Evolutionary conservation across 2,888 invertebrate genomes (phyloP), one percentile per base, ranked within the genome.

Genomic region (Melitaea athalia): DNA sequence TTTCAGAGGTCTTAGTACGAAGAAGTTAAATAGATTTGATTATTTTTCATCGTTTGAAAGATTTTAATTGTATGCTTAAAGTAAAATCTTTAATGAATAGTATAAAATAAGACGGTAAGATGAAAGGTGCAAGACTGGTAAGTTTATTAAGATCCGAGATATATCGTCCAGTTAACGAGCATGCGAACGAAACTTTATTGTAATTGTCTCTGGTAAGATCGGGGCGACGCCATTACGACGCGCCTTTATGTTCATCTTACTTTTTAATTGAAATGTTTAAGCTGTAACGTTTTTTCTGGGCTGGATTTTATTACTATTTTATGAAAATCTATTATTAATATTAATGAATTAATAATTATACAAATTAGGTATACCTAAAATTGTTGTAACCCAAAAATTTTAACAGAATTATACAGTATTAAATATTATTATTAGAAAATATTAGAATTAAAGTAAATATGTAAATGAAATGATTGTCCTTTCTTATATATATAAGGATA

Each of bases 141-240:
- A 80, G 81, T 80, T 82, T 85, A 84, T 85, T 85, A 85, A 86
- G 87, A 83, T 87, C 84, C 86, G 83, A 92, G 89, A 91, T 89
- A 90, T 91, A 92, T 89, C 85, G 89, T 85, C 86, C 86, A 87
- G 90, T 91, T 92, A 92, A 92, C 92, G 92, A 92, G 89, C 89
- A 89, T 89, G 89, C 85, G 91, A 91, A 91, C 90, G 87, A 86
- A 90, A 90, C 88, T 91, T 92, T 92, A 92, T 91, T 92, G 92
- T 92, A 93, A 93, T 93, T 92, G 92, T 91, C 89, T 91, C 92
- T 92, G 90, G 90, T 89, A 89, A 92, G 92, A 92, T 91, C 88
- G 88, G 83, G 88, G 85, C 87, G 84, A 90, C 88, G 91, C 90
- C 89, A 89, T 91, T 90, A 91, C 88, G 76, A 84, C 81, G 86